Conservation (phyloP, 2,888 invertebrate genomes). For the Orthosia gracilis region DNA sequence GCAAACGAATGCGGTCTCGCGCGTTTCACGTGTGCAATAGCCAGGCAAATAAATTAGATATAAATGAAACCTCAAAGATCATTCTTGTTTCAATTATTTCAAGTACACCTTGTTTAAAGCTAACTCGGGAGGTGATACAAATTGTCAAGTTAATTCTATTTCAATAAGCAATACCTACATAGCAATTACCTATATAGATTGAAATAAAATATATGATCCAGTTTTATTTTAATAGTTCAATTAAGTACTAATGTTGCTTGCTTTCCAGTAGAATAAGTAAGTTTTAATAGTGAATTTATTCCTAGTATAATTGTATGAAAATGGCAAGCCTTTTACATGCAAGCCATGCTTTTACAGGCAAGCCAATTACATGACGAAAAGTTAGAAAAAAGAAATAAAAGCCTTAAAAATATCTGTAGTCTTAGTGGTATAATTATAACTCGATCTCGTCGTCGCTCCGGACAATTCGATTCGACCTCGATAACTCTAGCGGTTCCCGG, state of each 20-base stretch:
- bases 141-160: conserved; percentile 22
- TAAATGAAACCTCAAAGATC: too few relatives aligned
- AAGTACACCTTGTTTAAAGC: too few relatives aligned
- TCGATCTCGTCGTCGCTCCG: neutral
- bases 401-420: neutral
- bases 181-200: neutral
- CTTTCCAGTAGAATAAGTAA: conserved; percentile 21
- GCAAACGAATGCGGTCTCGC: too few relatives aligned
- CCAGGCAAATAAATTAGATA: too few relatives aligned
- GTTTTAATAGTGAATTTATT: conserved; percentile 38
- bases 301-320: conserved; percentile 21
- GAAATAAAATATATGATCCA: neutral
- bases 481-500: neutral
- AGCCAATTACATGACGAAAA: neutral
- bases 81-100: too few relatives aligned
- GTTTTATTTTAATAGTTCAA: neutral
- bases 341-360: too few relatives aligned
- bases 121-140: neutral
- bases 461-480: neutral
- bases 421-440: neutral
- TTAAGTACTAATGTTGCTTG: neutral
- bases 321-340: too few relatives aligned
- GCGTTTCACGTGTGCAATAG: too few relatives aligned
- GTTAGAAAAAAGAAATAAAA: neutral
- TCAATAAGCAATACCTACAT: neutral